Percentiles rank a stretch among this genome's conserved stretches.
Evolutionary conservation across 2,888 invertebrate genomes (phyloP).

Genomic region (Cephalotes varians): DNA sequence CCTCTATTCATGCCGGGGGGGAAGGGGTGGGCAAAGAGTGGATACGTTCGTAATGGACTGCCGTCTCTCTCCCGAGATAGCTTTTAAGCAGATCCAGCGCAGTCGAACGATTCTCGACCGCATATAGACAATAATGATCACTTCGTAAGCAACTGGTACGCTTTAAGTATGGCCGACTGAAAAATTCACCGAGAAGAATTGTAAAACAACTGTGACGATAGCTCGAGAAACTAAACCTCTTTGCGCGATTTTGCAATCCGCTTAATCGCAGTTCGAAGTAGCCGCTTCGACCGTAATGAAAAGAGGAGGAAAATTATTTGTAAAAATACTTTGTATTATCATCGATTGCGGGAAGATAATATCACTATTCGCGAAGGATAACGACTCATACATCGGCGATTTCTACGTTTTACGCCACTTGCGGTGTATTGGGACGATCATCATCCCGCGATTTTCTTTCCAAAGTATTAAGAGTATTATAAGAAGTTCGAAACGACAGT

Average conservation of each 20-base stretch:
- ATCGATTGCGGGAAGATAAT: neutral
- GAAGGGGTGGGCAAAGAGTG: slow-evolving; percentile 20
- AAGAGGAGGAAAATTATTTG: neutral
- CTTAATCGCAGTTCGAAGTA: neutral
- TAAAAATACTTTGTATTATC: slow-evolving; percentile 18
- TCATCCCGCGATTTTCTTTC: neutral
- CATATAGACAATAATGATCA: slow-evolving; percentile 19
- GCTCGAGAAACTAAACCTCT: neutral
- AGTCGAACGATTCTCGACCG: neutral
- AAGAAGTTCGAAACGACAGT: slow-evolving; percentile 2
- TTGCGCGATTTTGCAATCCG: slow-evolving; percentile 1
- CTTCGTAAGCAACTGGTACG: neutral
- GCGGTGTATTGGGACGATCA: too few relatives aligned
- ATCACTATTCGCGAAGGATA: neutral
- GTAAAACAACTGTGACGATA: neutral
- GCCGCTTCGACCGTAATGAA: neutral
- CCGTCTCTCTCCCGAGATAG: slow-evolving; percentile 39
- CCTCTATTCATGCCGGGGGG: slow-evolving; percentile 23
- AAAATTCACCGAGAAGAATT: neutral
- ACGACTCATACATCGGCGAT: slow-evolving; percentile 6
- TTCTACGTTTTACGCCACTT: neutral
- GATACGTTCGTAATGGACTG: slow-evolving; percentile 46
- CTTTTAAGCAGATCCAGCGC: slow-evolving; percentile 31
- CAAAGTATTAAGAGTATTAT: neutral
- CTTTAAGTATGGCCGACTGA: neutral